phyloP scores from a whole-genome alignment of 2,797 vertebrate genomes.

The Heteromormyrus szaboi region DNA sequence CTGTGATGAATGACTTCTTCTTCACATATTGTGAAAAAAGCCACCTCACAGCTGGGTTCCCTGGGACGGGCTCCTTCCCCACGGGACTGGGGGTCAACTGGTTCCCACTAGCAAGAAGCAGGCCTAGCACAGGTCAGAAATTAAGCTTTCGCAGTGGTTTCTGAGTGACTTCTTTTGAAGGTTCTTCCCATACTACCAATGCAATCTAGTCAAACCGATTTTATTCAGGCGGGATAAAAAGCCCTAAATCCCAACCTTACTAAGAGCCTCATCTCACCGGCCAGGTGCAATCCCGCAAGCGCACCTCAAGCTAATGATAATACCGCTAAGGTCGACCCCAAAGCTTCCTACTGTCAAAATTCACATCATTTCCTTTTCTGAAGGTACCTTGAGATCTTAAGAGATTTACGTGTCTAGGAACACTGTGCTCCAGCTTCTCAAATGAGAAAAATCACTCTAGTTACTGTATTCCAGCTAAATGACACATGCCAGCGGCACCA shows the following conservation, averaged over 20 bases:
- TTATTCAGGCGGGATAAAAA: background rate
- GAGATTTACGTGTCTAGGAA: background rate
- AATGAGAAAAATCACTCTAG: slow-evolving; percentile 71
- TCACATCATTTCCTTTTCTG: background rate
- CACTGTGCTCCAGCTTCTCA: background rate
- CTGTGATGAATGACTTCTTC: slow-evolving; percentile 69
- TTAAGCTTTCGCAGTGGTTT: background rate
- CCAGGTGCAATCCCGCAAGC: background rate
- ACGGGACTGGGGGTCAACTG: background rate
- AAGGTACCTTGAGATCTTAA: background rate
- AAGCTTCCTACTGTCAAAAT: background rate
- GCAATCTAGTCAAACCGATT: background rate
- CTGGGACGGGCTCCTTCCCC: background rate
- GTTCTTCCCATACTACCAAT: background rate
- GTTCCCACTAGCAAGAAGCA: background rate
- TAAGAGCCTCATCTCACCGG: background rate
- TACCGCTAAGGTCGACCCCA: background rate
- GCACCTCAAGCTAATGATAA: background rate
- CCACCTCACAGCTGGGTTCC: slow-evolving; percentile 9
- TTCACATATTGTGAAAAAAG: slow-evolving; percentile 26
- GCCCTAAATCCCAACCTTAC: background rate
- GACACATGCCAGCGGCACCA: background rate
- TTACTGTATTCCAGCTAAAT: slow-evolving; percentile 90
- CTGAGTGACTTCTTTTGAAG: background rate
- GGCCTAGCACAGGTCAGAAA: slow-evolving; percentile 20